phyloP scores from a whole-genome alignment of 2,888 invertebrate species.

The Philereme transversata region DNA sequence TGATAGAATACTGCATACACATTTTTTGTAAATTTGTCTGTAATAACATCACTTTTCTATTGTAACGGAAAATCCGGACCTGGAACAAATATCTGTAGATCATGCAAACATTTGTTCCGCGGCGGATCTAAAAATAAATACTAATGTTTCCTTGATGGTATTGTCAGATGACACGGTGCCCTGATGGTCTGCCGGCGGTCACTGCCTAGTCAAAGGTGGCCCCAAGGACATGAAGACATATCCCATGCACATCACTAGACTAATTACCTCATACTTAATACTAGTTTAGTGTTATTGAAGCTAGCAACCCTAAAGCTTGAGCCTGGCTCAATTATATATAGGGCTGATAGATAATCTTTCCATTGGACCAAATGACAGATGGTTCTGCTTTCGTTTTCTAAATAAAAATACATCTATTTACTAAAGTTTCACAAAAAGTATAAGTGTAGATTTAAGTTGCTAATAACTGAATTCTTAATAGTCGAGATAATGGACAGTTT shows the following conservation, averaged over 20 bases:
- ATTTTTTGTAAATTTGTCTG: too few species aligned
- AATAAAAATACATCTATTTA: too few species aligned
- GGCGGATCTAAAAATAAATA: constrained; percentile 17
- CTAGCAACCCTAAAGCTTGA: background rate
- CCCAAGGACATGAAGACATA: constrained; percentile 44
- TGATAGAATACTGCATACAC: too few species aligned
- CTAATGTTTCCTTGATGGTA: constrained; percentile 40
- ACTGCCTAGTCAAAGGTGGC: constrained; percentile 40
- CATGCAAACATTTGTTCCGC: too few species aligned
- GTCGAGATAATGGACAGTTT: too few species aligned
- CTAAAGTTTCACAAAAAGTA: too few species aligned
- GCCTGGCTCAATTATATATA: background rate
- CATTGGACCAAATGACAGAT: background rate
- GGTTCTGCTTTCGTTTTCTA: too few species aligned
- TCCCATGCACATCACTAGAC: constrained; percentile 28
- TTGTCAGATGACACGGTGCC: constrained; percentile 41
- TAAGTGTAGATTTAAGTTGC: too few species aligned
- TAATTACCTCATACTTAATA: constrained; percentile 14
- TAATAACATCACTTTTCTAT: too few species aligned
- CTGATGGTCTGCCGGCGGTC: constrained; percentile 36
- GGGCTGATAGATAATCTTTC: background rate
- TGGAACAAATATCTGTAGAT: too few species aligned
- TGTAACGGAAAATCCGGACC: too few species aligned
- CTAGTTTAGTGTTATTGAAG: constrained; percentile 4
- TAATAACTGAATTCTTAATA: too few species aligned